These are phyloP conservation scores for Embidobia sp. DNA, from an alignment of 2,888 invertebrate species.

Conservation along the genomic window DNA sequence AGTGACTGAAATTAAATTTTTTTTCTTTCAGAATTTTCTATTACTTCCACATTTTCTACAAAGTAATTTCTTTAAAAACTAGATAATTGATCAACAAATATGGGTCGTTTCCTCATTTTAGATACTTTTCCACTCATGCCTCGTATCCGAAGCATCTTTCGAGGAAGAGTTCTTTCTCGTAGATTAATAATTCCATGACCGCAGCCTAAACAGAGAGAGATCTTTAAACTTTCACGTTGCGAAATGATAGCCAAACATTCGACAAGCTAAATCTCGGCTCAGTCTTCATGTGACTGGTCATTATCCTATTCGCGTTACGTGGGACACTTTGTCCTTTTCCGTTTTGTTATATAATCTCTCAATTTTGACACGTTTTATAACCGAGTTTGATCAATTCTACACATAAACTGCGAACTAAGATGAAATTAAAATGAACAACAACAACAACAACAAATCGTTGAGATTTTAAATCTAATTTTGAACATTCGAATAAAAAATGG, in stretches of 20 bases:
- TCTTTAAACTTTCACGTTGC: conserved; percentile 74
- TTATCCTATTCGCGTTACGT: conserved; percentile 17
- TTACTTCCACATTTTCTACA: too few species aligned
- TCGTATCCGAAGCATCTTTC: too few species aligned
- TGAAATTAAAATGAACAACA: neutral
- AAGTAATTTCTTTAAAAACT: too few species aligned
- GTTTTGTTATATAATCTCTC: conserved; percentile 15
- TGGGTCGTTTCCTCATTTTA: too few species aligned
- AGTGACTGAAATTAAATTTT: too few species aligned
- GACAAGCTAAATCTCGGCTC: conserved; percentile 45
- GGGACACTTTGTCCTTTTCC: conserved; percentile 12
- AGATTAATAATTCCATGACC: conserved; percentile 38
- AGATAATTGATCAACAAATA: too few species aligned
- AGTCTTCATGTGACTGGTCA: conserved; percentile 21
- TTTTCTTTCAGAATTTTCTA: too few species aligned
- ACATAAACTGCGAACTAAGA: neutral
- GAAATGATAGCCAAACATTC: conserved; percentile 73
- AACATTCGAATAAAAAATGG: too few species aligned
- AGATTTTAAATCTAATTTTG: too few species aligned
- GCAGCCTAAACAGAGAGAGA: conserved; percentile 54
- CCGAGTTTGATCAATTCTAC: neutral
- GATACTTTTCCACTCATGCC: too few species aligned
- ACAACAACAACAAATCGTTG: too few species aligned
- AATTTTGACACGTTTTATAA: conserved; percentile 10
- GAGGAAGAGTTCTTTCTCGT: conserved; percentile 9